Base-by-base conservation (phyloP, 1,140 invertebrate genomes). In the Saccostrea glomerata region DNA sequence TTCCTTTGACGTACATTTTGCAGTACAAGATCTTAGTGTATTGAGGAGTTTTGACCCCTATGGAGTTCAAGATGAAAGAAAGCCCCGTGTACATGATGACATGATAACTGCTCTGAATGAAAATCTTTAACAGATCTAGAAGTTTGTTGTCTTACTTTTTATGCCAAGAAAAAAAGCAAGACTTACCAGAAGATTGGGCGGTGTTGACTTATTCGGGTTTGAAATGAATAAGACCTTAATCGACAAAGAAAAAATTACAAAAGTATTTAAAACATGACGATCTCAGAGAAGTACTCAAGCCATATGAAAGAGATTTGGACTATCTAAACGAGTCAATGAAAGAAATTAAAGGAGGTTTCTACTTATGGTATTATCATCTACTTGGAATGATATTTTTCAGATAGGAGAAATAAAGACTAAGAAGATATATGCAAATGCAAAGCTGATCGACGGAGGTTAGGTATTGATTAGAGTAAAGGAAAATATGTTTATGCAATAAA, bases 151-250 rank as follows among this genome's bases (percentile, higher is more conserved):
- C 40, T 90, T 30, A 84, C 87, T 56, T 90, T 73, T 25, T 84
- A 90, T 84, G 87, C 86, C 7, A 90, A 88, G 47, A 88, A 87
- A 47, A 86, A 20, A 90, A 90, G 73, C 87, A 90, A 88, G 87
- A 87, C n/a, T 83, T 90, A 47, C 73, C 55, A 17, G 23, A 87
- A 82, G 56, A 84, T n/a, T 77, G 9, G 89, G 87, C 23, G 90
- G 89, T 77, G 84, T 89, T 12, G 86, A 87, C 86, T 56, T 90
- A 6, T 12, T 88, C 30, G 86, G 89, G 86, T 89, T 85, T 86
- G 89, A 90, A 88, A 40, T 25, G 7, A 54, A 23, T 23, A 30
- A 73, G 47, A 66, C 85, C 20, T 40, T 90, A 17, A 15, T 60
- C 30, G 77, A 83, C 1, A 77, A 86, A 63, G 6, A 55, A 55